Evolutionary conservation across 2,113 vertebrate species (phyloP).

Genomic region (Poecilia latipinna): DNA sequence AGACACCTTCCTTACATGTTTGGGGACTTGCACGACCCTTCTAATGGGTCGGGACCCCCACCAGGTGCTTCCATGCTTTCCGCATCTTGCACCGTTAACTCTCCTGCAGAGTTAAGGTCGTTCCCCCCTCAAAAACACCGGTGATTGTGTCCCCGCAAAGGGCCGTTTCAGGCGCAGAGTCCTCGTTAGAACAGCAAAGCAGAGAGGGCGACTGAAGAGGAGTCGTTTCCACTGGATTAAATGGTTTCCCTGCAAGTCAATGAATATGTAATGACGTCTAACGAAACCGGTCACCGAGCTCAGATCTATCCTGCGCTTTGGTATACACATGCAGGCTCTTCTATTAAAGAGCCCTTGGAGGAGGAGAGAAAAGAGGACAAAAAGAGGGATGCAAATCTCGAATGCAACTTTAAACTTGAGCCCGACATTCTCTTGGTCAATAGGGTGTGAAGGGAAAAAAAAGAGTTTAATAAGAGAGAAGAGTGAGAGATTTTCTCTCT

Average conservation of each 20-base stretch:
- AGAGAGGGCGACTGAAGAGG: constrained; percentile 62
- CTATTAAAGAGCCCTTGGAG: constrained; percentile 55
- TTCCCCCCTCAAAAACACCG: constrained; percentile 28
- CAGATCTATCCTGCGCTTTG: constrained; percentile 27
- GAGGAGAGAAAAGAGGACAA: constrained; percentile 45
- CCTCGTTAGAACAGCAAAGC: constrained; percentile 49
- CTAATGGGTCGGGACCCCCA: constrained; percentile 1
- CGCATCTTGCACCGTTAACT: neutral
- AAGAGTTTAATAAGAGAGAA: constrained; percentile 7
- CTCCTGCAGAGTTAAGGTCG: constrained; percentile 8
- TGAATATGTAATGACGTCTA: constrained; percentile 80
- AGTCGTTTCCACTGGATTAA: constrained; percentile 76
- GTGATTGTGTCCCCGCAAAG: constrained; percentile 15
- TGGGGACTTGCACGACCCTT: no score
- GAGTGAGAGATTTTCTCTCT: constrained; percentile 22
- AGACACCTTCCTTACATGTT: no score
- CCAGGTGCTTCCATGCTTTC: constrained; percentile 33
- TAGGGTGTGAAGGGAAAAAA: constrained; percentile 67
- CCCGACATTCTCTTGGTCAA: constrained; percentile 57
- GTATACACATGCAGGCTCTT: constrained; percentile 16
- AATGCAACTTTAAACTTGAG: constrained; percentile 61
- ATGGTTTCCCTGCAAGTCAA: constrained; percentile 76
- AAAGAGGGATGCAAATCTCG: constrained; percentile 60
- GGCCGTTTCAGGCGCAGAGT: constrained; percentile 25
- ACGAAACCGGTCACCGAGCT: constrained; percentile 54